phyloP scores from a whole-genome alignment of 1,140 invertebrate species.

The Hyles euphorbiae region DNA sequence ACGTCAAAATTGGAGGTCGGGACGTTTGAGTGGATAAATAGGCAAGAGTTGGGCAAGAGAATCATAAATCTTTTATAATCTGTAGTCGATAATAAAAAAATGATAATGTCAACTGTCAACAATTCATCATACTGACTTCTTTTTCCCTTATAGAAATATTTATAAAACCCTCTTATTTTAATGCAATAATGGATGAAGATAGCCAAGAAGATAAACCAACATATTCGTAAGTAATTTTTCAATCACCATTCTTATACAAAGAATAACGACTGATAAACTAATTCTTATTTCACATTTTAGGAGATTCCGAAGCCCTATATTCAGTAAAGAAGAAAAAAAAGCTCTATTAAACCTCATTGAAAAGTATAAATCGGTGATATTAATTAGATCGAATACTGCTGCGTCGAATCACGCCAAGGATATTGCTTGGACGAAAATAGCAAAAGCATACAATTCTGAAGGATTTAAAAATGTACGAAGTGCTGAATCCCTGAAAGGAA shows the following conservation, averaged over 20 bases:
- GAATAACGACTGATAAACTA: not conserved
- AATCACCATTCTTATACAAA: not conserved
- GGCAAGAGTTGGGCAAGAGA: too few relatives aligned
- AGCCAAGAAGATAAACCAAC: slow-evolving; percentile 8
- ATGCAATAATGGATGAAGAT: slow-evolving; percentile 13
- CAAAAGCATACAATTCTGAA: slow-evolving; percentile 47
- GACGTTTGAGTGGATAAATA: too few relatives aligned
- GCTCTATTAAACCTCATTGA: slow-evolving; percentile 43
- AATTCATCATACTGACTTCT: too few relatives aligned
- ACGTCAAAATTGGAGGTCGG: too few relatives aligned
- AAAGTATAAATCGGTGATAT: slow-evolving; percentile 48
- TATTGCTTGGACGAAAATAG: slow-evolving; percentile 45
- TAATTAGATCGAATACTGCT: slow-evolving; percentile 49
- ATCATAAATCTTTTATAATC: too few relatives aligned
- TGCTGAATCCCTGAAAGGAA: slow-evolving; percentile 48
- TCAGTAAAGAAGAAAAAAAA: slow-evolving; percentile 44
- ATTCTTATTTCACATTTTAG: slow-evolving; percentile 10
- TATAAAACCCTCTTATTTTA: too few relatives aligned
- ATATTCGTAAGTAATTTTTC: slow-evolving; percentile 5
- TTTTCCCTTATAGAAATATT: too few relatives aligned
- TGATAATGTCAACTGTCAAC: too few relatives aligned
- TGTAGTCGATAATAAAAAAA: too few relatives aligned
- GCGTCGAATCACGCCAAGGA: slow-evolving; percentile 47
- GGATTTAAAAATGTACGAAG: slow-evolving; percentile 40
- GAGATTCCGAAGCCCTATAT: slow-evolving; percentile 45